Percentiles rank a stretch among this genome's conserved stretches.
Evolutionary conservation across 2,888 invertebrate genomes (phyloP).

Genomic region (Tinea semifulvella): DNA sequence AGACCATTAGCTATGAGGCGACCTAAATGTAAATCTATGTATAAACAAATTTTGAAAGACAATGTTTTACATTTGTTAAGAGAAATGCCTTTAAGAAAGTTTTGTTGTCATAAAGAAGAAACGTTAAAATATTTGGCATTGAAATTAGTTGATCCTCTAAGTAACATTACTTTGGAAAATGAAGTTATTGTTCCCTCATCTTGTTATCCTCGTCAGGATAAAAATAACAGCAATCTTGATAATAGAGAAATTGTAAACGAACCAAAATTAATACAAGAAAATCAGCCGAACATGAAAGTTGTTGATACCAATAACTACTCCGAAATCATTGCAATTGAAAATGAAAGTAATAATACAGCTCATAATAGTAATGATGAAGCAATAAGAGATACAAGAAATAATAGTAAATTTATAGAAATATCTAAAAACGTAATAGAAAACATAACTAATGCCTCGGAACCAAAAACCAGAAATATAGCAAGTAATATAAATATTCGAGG

Average conservation of each 20-base stretch:
- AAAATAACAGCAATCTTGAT: not conserved
- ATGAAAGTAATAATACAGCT: not conserved
- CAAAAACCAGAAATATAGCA: too few relatives aligned
- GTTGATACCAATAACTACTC: not conserved
- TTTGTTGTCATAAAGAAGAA: not conserved
- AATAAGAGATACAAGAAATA: not conserved
- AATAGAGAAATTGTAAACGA: not conserved
- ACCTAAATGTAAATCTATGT: not conserved
- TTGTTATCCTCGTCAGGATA: not conserved
- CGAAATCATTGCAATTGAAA: too few relatives aligned
- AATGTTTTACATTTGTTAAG: not conserved
- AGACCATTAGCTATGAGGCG: not conserved
- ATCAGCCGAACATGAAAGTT: too few relatives aligned
- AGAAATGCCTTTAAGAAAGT: not conserved
- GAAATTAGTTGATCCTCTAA: not conserved
- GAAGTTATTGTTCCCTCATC: not conserved
- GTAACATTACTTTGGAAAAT: not conserved
- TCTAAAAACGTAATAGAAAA: slow-evolving; percentile 4
- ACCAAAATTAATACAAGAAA: not conserved
- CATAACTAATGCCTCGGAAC: not conserved
- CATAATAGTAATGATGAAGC: not conserved
- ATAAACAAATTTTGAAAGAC: slow-evolving; percentile 2
- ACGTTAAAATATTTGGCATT: not conserved
- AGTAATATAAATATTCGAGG: not conserved
- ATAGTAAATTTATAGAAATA: not conserved